Base-by-base conservation (phyloP, 2,888 invertebrate species). In the Noctuana brunneofusca region DNA sequence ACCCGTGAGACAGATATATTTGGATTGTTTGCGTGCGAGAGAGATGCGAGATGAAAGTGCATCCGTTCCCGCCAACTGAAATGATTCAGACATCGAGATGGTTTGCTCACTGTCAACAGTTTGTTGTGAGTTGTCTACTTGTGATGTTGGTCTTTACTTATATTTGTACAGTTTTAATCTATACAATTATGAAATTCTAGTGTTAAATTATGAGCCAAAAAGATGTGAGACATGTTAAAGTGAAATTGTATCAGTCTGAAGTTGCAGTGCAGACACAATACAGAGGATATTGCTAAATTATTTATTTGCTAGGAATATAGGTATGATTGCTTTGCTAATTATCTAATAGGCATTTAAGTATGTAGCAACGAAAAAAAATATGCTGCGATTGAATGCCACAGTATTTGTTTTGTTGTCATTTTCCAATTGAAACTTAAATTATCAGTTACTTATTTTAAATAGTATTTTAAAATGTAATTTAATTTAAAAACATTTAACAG, bases 21-120 rank as follows among this genome's bases (percentile, higher is more conserved):
- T 49, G 5, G 1, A 2, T n/a, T n/a, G 2, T 1, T 9, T 27
- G 6, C 43, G 86, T 66, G 72, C 5, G 69, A 89, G 55, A 14
- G 78, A 75, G 86, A 84, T 9, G 65, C 58, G 56, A 65, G 63
- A 74, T 69, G 69, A 76, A 76, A 80, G 80, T 83, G 83, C 74
- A 71, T 87, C 79, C 79, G 80, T 87, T 88, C 87, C 87, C 87
- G 86, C 84, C 86, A 84, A 83, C 81, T 72, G 81, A 79, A 84
- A 84, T 88, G 86, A 84, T 83, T 86, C 84, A 82, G 83, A 80
- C 75, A 77, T 74, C 74, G 78, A 82, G 80, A 84, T 85, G 80
- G 83, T 84, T 83, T 81, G 80, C 80, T 79, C 72, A 76, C 71
- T 75, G 84, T 87, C 86, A 89, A 87, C 89, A 89, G 91, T 89